A percentile compares a stretch with the other conserved stretches of the same genome.
Evolutionary conservation across 2,888 invertebrate genomes (phyloP).

Genomic region (Nomada ferruginata): DNA sequence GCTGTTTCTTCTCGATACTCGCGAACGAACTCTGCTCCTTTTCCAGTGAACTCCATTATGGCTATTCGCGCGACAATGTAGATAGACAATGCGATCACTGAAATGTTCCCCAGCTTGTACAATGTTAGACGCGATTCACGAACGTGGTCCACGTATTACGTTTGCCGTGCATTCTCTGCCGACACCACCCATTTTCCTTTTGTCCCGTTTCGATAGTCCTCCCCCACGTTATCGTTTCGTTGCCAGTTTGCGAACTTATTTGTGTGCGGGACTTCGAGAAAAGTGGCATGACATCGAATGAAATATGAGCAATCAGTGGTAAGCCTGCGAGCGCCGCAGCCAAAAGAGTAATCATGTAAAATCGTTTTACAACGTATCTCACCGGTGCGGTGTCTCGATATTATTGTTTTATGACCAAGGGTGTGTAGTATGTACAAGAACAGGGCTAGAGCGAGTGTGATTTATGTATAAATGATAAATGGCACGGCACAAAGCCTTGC

Average conservation of each 20-base stretch:
- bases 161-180: constrained; percentile 12
- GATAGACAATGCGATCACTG: constrained; percentile 16
- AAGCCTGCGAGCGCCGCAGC: constrained; percentile 83
- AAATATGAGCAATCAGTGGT: constrained; percentile 83
- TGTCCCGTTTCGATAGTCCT: constrained; percentile 40
- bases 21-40: constrained; percentile 5
- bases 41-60: constrained; percentile 9
- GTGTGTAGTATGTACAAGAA: constrained; percentile 75
- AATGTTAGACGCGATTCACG: constrained; percentile 9
- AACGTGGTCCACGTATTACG: background rate
- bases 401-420: constrained; percentile 63
- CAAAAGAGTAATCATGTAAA: constrained; percentile 74
- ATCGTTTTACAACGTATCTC: constrained; percentile 61
- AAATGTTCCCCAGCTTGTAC: background rate
- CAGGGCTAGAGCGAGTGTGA: constrained; percentile 76
- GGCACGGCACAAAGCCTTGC: constrained; percentile 73
- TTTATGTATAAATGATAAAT: constrained; percentile 76
- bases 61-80: constrained; percentile 8
- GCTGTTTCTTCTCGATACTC: background rate
- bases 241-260: constrained; percentile 68
- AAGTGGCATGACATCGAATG: constrained; percentile 74
- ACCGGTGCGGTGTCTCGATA: constrained; percentile 58
- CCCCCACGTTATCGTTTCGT: constrained; percentile 25
- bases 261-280: constrained; percentile 72
- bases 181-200: background rate